These are phyloP conservation scores for Ophioninae sp. DNA, from an alignment of 2,888 invertebrate genomes.

Conservation along the genomic window DNA sequence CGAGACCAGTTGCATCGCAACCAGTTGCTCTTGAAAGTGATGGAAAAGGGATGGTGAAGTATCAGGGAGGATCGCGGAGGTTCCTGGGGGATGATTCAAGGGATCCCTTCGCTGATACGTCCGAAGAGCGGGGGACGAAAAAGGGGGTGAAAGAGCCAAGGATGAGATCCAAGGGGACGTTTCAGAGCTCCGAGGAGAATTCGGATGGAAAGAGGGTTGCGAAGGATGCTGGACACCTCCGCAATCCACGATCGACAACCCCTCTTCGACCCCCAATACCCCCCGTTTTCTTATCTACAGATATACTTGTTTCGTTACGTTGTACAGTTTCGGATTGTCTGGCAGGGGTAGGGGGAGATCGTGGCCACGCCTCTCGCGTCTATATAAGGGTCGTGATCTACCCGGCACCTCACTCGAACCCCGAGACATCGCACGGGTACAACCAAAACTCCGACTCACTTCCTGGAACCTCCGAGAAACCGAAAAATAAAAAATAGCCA, in stretches of 20 bases:
- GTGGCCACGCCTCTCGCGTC: conserved; percentile 77
- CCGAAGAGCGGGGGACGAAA: not conserved
- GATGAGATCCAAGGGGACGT: not conserved
- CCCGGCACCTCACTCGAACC: conserved; percentile 75
- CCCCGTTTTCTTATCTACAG: conserved; percentile 19
- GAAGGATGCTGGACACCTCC: conserved; percentile 54
- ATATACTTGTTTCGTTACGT: not conserved
- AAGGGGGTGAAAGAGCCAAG: not conserved
- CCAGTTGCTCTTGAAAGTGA: conserved; percentile 71
- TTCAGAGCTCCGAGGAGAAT: conserved; percentile 13
- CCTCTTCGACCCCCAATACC: conserved; percentile 38
- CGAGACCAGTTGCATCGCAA: conserved; percentile 75
- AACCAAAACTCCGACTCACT: conserved; percentile 55
- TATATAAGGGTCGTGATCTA: conserved; percentile 76
- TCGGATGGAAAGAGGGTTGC: conserved; percentile 27
- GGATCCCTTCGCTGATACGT: conserved; percentile 17
- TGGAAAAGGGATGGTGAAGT: conserved; percentile 29
- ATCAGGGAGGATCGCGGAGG: conserved; percentile 18
- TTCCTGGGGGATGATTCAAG: conserved; percentile 52
- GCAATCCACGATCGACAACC: conserved; percentile 49
- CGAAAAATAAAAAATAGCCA: conserved; percentile 7
- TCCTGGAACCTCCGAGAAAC: not conserved
- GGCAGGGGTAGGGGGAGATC: conserved; percentile 62
- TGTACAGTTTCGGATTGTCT: conserved; percentile 8
- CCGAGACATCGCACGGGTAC: conserved; percentile 66